Evolutionary conservation across 2,113 vertebrate species (phyloP).

Genomic region (Lutjanus erythropterus): DNA sequence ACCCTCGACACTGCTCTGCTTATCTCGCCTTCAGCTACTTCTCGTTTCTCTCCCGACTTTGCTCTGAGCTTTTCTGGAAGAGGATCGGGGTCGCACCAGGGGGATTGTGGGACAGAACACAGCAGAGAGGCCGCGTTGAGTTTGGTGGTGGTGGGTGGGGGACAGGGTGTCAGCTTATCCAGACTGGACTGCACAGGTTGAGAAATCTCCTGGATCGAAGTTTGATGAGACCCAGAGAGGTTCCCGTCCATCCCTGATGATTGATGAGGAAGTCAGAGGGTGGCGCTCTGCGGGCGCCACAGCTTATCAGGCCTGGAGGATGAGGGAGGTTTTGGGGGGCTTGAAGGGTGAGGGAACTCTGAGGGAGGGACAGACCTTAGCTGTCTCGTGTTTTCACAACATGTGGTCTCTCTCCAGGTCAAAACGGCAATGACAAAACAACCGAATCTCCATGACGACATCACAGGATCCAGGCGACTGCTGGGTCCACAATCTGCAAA

Average conservation of each 20-base stretch:
- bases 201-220: conserved; percentile 71
- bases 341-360: conserved; percentile 21
- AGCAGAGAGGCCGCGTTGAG: conserved; percentile 45
- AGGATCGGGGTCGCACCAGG: conserved; percentile 38
- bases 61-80: conserved; percentile 55
- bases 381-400: conserved; percentile 41
- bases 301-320: conserved; percentile 80
- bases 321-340: not conserved
- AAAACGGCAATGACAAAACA: conserved; percentile 36
- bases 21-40: conserved; percentile 49
- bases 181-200: conserved; percentile 85
- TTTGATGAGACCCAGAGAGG: conserved; percentile 70
- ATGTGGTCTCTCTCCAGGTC: conserved; percentile 30
- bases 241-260: conserved; percentile 82
- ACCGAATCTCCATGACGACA: conserved; percentile 12
- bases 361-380: conserved; percentile 37
- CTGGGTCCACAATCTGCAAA: conserved; percentile 27
- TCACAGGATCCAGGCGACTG: conserved; percentile 22
- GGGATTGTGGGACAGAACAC: conserved; percentile 45
- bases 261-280: conserved; percentile 77
- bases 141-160: not conserved
- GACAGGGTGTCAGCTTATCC: conserved; percentile 79
- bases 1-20: conserved; percentile 60
- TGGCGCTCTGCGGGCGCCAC: conserved; percentile 71
- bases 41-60: conserved; percentile 33